A percentile compares a stretch with the other conserved stretches of the same genome.
Evolutionary conservation across 2,888 invertebrate genomes (phyloP).

Genomic region (Linyphia triangularis): DNA sequence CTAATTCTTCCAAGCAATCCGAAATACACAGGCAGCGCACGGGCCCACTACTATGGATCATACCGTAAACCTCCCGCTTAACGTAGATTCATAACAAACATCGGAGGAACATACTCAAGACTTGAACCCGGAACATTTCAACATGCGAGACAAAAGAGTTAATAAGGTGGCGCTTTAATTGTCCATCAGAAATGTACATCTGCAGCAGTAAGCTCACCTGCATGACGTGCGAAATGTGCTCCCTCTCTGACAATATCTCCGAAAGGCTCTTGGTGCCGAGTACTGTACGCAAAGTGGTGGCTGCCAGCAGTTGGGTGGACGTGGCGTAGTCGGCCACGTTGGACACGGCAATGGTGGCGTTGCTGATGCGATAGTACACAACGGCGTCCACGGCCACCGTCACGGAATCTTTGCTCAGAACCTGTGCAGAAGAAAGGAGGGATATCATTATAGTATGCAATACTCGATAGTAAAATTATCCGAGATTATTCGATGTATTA

Average conservation of each 20-base stretch:
- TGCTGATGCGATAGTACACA: constrained; percentile 86
- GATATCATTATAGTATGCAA: no score
- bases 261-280: constrained; percentile 97
- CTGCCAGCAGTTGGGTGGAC: constrained; percentile 87
- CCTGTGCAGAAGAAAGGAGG: constrained; percentile 57
- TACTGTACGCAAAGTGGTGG: constrained; percentile 84
- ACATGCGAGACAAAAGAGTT: no score
- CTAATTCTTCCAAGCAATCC: no score
- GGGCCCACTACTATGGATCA: no score
- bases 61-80: no score
- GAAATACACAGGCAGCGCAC: no score
- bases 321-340: constrained; percentile 90
- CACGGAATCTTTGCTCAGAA: constrained; percentile 78
- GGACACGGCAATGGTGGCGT: constrained; percentile 97
- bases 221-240: constrained; percentile 95
- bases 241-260: constrained; percentile 97
- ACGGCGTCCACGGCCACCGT: constrained; percentile 79
- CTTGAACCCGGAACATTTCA: no score
- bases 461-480: no score
- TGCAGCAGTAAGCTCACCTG: constrained; percentile 81
- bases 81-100: no score
- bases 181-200: background rate
- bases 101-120: no score
- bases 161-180: background rate
- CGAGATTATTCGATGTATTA: no score